These are phyloP conservation scores for Pteronura brasiliensis DNA, from an alignment of 2,113 vertebrate genomes.

Conservation along the genomic window DNA sequence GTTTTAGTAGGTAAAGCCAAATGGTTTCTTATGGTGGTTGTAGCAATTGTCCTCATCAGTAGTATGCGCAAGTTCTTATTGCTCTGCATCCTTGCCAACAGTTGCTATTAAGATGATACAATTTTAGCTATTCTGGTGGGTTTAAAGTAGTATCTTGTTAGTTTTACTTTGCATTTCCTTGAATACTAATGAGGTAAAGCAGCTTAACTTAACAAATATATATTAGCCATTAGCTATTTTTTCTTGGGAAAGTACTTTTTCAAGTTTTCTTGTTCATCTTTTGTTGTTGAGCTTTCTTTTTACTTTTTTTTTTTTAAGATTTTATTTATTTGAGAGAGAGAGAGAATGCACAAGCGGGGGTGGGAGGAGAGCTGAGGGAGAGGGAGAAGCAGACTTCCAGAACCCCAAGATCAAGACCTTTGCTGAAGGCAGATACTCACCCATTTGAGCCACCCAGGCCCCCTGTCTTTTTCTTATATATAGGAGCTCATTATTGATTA, in stretches of 20 bases:
- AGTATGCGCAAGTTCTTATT: background rate
- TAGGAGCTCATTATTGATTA: background rate
- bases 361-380: background rate
- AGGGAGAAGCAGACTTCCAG: background rate
- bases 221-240: background rate
- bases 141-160: background rate
- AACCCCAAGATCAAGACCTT: background rate
- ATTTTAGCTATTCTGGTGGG: background rate
- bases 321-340: background rate
- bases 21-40: background rate
- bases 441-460: background rate
- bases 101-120: background rate
- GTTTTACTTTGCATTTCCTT: background rate
- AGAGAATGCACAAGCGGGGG: accelerated
- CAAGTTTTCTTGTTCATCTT: background rate
- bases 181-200: background rate
- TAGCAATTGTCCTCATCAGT: background rate
- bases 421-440: background rate
- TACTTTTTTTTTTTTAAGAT: background rate
- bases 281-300: background rate
- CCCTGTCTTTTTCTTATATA: background rate
- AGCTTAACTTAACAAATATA: background rate
- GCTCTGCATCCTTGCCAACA: background rate
- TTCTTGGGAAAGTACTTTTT: background rate
- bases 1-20: background rate